Evolutionary conservation across 2,113 vertebrate genomes (phyloP), one percentile per base, ranked within the genome.

Genomic region (Erythrocercus mccallii): DNA sequence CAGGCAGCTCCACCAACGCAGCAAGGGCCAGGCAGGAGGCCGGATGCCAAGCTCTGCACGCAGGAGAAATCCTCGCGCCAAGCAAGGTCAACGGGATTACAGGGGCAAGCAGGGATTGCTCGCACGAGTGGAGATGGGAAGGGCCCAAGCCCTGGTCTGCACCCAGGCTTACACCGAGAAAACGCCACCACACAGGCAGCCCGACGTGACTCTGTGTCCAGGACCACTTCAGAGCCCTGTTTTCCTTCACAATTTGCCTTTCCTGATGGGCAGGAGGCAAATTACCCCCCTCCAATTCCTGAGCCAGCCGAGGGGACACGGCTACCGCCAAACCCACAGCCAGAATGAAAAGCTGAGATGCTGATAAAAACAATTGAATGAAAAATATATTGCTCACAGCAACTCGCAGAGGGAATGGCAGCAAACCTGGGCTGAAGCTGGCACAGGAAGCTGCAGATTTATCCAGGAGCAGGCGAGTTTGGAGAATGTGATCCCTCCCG

Each of bases 261-360:
- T 71, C 30, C 77, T 30, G 77, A 1, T 0, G 54, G 54, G 14
- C 42, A 18, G 54, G 38, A 40, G 54, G 61, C 14, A 77, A 88
- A 78, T 47, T 24, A 8, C 6, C 6, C 31, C 27, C 9, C 10
- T 13, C 27, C 3, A 38, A 54, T 5, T 7, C 38, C 38, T 24
- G 2, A 19, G 6, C 38, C 21, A 8, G 11, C 33, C 6, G 0
- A 5, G 20, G 35, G 31, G 33, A 66, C 35, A 0, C 0, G 0
- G 47, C 54, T 7, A 15, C 56, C 0, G 1, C 48, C 73, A 38
- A 53, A 37, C 5, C 12, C 19, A 10, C 28, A 13, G 25, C 1
- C 3, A 1, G 74, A 68, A 54, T 0, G 14, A 42, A 61, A 88
- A 93, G 38, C 1, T 1, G 15, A 15, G 8, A 72, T 2, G n/a